Conservation (phyloP, 2,797 vertebrate species). For the Chaetophractus vellerosus region DNA sequence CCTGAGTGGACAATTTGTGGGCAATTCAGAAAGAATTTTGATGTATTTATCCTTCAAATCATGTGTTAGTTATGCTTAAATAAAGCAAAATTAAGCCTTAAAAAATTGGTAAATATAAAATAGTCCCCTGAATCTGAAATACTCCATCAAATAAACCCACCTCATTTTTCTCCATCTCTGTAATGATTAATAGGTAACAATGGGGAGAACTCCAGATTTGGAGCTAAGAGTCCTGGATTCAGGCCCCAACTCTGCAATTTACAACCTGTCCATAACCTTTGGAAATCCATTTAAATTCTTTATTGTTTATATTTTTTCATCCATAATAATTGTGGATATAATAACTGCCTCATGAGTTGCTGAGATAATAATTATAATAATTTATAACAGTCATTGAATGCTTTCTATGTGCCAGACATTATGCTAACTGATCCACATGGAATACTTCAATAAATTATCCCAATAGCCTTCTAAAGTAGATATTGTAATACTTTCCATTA, state of each 20-base stretch:
- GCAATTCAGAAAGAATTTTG: background rate
- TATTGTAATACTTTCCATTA: background rate
- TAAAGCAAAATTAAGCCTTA: background rate
- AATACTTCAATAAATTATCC: conserved; percentile 20
- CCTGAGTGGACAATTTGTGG: background rate
- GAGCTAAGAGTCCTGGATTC: background rate
- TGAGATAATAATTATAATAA: background rate
- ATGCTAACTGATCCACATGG: background rate
- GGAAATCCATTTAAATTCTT: background rate
- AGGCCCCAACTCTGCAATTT: background rate
- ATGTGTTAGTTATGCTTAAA: background rate
- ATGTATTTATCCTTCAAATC: background rate
- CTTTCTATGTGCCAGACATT: background rate
- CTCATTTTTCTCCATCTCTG: background rate
- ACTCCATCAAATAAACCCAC: background rate
- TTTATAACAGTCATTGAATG: background rate
- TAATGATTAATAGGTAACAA: background rate
- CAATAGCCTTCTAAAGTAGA: background rate
- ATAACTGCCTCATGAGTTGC: background rate
- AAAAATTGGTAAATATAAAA: conserved; percentile 14
- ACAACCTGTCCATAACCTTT: background rate
- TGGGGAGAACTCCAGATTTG: background rate
- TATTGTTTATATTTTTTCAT: conserved; percentile 25
- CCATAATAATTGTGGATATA: background rate
- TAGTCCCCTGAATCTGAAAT: background rate